Evolutionary conservation across 2,797 vertebrate genomes (phyloP).

Genomic region (Sciurus carolinensis): DNA sequence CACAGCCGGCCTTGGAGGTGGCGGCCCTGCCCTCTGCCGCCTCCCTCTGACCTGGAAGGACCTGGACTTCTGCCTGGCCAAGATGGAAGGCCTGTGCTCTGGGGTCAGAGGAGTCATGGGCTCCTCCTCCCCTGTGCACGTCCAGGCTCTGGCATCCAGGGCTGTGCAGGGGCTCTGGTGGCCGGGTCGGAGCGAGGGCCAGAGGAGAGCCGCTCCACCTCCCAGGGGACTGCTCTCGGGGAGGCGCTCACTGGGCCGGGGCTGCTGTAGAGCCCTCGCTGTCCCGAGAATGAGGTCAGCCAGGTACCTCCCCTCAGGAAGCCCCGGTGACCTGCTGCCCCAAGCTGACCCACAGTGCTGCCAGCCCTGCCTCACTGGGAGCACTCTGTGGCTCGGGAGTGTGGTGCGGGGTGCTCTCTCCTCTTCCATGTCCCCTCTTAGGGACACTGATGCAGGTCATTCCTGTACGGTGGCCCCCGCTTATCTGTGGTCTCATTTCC

Average conservation of each 20-base stretch:
- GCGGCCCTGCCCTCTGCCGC: accelerated
- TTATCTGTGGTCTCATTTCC: background rate
- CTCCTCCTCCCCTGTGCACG: too few relatives aligned
- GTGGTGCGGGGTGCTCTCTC: too few relatives aligned
- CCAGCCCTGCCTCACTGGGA: too few relatives aligned
- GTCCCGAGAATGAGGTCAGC: background rate
- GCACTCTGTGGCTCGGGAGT: background rate
- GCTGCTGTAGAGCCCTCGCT: accelerated
- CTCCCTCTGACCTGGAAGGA: background rate
- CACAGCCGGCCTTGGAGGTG: too few relatives aligned
- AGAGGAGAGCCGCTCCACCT: background rate
- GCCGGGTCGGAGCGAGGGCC: too few relatives aligned
- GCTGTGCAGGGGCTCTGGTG: background rate
- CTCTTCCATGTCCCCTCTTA: background rate
- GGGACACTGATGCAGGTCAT: too few relatives aligned
- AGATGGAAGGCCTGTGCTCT: background rate
- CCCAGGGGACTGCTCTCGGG: accelerated
- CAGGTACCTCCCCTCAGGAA: background rate
- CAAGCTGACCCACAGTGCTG: accelerated
- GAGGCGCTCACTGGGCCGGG: too few relatives aligned
- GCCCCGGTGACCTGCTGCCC: background rate
- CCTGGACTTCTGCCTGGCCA: accelerated
- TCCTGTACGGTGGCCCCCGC: too few relatives aligned
- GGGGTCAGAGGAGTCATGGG: too few relatives aligned
- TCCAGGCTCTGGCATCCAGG: accelerated